Percentiles rank a stretch among this genome's conserved stretches.
Conservation (phyloP, 2,113 vertebrate genomes). For the Parus major region DNA sequence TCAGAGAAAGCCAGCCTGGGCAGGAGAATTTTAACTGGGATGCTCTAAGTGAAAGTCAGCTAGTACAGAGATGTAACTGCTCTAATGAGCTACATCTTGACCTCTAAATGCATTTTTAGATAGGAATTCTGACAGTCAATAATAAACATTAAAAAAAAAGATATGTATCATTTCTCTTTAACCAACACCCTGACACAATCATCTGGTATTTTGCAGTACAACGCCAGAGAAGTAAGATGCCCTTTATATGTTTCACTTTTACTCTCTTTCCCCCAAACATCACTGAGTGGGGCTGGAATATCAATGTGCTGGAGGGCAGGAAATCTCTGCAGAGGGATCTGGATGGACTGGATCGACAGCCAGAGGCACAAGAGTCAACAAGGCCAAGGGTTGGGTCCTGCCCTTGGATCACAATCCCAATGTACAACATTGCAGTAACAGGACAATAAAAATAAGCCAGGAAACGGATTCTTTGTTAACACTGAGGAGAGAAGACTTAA, state of each 20-base stretch:
- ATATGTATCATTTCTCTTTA: not conserved
- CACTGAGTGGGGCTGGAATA: not conserved
- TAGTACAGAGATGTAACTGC: not conserved
- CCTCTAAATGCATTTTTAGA: not conserved
- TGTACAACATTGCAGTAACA: not conserved
- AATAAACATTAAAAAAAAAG: accelerated
- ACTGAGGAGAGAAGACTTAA: not conserved
- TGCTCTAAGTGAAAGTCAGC: not conserved
- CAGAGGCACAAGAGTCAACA: not conserved
- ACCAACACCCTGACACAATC: not conserved
- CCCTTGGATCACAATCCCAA: not conserved
- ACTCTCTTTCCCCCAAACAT: not conserved
- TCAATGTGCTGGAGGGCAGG: accelerated
- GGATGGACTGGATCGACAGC: not conserved
- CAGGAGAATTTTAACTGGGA: not conserved
- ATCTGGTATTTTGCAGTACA: not conserved
- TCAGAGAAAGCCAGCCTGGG: not conserved
- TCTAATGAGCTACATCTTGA: not conserved
- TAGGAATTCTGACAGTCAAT: not conserved
- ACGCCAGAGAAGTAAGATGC: not conserved
- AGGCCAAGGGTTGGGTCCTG: not conserved
- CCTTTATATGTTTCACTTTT: not conserved
- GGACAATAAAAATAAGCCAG: not conserved
- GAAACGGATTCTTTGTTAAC: not conserved
- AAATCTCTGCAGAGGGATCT: not conserved